phyloP scores from a whole-genome alignment of 2,797 vertebrate genomes.

The Tenualosa thibaudeaui region DNA sequence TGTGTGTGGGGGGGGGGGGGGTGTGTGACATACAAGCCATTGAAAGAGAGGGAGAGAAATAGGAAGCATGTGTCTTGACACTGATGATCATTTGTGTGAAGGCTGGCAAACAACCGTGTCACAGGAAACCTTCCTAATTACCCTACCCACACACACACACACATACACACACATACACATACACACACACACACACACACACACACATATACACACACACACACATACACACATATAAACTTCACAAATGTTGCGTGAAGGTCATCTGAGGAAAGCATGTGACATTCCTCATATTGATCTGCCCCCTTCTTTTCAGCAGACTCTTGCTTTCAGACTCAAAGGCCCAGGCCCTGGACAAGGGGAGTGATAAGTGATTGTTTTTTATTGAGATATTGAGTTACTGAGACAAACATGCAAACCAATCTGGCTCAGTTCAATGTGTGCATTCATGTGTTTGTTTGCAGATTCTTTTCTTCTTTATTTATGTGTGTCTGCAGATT shows the following conservation, averaged over 20 bases:
- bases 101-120: conserved; percentile 48
- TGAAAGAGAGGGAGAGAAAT: background rate
- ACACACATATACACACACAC: background rate
- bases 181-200: background rate
- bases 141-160: conserved; percentile 13
- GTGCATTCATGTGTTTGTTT: background rate
- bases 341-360: background rate
- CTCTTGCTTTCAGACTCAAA: background rate
- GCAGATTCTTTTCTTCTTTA: background rate
- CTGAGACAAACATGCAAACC: background rate
- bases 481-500: background rate
- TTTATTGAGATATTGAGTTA: background rate
- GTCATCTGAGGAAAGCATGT: conserved; percentile 61
- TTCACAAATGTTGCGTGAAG: conserved; percentile 51
- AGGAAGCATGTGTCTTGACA: background rate
- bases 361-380: background rate
- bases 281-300: conserved; percentile 63
- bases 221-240: background rate
- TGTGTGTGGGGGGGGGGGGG: background rate
- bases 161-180: background rate
- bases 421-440: background rate
- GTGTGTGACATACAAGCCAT: background rate
- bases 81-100: conserved; percentile 49
- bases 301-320: conserved; percentile 39
- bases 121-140: background rate